Evolutionary conservation across 2,113 vertebrate genomes (phyloP).

Genomic region (Clarias macrocephalus): DNA sequence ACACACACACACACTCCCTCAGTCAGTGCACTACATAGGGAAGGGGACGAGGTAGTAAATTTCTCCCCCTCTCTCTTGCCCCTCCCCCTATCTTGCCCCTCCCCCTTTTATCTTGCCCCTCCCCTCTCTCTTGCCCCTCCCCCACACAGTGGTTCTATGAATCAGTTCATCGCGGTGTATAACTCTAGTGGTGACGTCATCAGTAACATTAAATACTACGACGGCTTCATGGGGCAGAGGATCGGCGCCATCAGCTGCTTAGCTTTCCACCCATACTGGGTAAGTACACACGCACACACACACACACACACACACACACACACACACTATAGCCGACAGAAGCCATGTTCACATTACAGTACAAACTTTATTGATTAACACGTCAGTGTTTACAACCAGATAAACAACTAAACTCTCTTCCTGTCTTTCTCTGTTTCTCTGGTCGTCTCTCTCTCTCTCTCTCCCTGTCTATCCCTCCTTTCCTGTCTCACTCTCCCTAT

Average conservation of each 20-base stretch:
- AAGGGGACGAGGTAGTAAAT: no score
- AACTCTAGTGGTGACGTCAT: constrained; percentile 89
- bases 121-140: constrained; percentile 6
- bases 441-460: background rate
- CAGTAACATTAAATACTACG: constrained; percentile 99
- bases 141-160: constrained; percentile 91
- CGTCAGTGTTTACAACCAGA: background rate
- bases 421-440: background rate
- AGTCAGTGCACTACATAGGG: no score
- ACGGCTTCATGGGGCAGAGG: constrained; percentile 97
- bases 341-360: no score
- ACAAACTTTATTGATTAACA: background rate
- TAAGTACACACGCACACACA: constrained; percentile 58
- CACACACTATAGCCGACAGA: background rate
- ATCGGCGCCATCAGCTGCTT: constrained; percentile 98
- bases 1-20: no score
- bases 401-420: background rate
- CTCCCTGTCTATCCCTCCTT: no score
- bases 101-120: constrained; percentile 1
- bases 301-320: constrained; percentile 16
- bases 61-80: background rate
- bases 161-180: constrained; percentile 98
- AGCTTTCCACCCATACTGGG: constrained; percentile 98
- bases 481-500: background rate
- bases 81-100: constrained; percentile 5